Evolutionary conservation across 2,888 invertebrate species (phyloP), one percentile per base, ranked within the genome.

Genomic region (Xylota sylvarum): DNA sequence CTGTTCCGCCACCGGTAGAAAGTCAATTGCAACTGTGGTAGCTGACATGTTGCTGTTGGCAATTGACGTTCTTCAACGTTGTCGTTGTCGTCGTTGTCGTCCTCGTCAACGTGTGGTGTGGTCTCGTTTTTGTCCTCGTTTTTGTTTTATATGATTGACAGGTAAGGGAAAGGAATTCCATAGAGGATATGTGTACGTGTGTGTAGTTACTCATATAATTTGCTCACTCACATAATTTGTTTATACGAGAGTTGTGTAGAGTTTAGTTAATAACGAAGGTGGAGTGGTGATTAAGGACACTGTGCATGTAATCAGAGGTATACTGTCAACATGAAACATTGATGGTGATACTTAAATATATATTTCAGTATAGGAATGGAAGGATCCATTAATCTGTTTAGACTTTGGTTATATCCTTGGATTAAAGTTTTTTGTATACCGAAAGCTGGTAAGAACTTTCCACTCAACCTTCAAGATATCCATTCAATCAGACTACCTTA

Each of bases 1-100:
- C 35, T 35, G 72, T 37, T 60, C 72, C 48, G 12, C 30, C 48
- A 10, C 35, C 60, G 48, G 35, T 72, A 35, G 60, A 50, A 50
- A 60, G 58, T 48, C 37, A 48, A 72, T 48, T 72, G 72, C 60
- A 60, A 72, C 72, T 72, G 70, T 56, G 55, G 46, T 32, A 56
- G 56, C 56, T 56, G 70, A 58, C 50, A 60, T 37, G 17, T 30
- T 60, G 48, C 72, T 37, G 48, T 37, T 58, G 46, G 72, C 46
- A 37, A 60, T 65, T 65, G 35, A 19, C 48, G 65, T 65, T 19
- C 7, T 35, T 35, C 35, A 12, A 50, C 19, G 32, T 65, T 50
- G 35, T 19, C 23, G 65, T 46, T 19, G 6, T 3, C 43, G 9
- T 43, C 43, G 62, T 46, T 43, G 14, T 46, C 37, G 30, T 46